Percentiles rank a stretch among this genome's conserved stretches.
Evolutionary conservation across 2,113 vertebrate genomes (phyloP).

Genomic region (Microcebus lehilahytsara): DNA sequence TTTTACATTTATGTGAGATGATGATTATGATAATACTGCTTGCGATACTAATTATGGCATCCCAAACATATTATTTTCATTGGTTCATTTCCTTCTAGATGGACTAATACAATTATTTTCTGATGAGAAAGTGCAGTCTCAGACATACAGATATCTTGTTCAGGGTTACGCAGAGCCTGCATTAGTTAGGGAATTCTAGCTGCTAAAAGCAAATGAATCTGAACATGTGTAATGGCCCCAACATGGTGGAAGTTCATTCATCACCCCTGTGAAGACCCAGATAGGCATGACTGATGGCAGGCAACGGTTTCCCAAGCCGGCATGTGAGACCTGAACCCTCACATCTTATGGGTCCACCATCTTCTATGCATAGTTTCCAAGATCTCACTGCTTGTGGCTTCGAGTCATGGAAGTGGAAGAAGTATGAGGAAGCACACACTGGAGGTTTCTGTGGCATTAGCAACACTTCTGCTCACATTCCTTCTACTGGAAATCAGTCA

Average conservation of each 20-base stretch:
- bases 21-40: background rate
- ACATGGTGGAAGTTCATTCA: rapidly evolving
- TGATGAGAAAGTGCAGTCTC: background rate
- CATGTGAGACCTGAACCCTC: too few relatives aligned
- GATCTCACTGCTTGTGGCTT: rapidly evolving
- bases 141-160: background rate
- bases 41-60: background rate
- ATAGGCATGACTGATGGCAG: rapidly evolving
- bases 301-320: rapidly evolving
- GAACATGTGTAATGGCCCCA: rapidly evolving
- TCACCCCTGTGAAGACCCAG: background rate
- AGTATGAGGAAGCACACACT: rapidly evolving
- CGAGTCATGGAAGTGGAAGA: too few relatives aligned
- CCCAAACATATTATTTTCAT: background rate
- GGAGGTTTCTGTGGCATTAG: rapidly evolving
- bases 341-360: rapidly evolving
- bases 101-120: background rate
- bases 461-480: background rate
- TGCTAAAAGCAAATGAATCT: too few relatives aligned
- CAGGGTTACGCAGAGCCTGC: rapidly evolving
- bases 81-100: background rate
- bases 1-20: background rate
- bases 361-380: rapidly evolving
- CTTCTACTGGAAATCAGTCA: background rate
- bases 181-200: background rate